A percentile compares a stretch with the other conserved stretches of the same genome.
These are phyloP conservation scores for Alcis repandata DNA, from an alignment of 2,888 invertebrate species.

Conservation along the genomic window DNA sequence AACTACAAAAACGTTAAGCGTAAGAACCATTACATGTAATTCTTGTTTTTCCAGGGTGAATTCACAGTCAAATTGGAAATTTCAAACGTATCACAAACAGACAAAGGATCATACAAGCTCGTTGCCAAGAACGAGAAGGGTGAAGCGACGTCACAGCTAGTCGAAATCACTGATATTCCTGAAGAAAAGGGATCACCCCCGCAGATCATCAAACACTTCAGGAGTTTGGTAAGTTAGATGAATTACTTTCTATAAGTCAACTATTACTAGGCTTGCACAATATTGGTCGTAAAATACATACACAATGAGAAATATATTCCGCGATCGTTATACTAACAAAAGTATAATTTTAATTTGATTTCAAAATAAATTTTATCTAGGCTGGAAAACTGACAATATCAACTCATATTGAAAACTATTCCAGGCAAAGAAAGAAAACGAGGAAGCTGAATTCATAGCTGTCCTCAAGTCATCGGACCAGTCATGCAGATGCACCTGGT, in stretches of 20 bases:
- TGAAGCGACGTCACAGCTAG: conserved; percentile 95
- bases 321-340: too few species aligned
- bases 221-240: conserved; percentile 88
- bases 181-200: conserved; percentile 93
- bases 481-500: conserved; percentile 94
- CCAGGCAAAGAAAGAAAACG: conserved; percentile 84
- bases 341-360: too few species aligned
- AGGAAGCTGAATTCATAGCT: conserved; percentile 92
- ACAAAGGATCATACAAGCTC: conserved; percentile 96
- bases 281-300: too few species aligned
- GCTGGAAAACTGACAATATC: too few species aligned
- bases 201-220: conserved; percentile 91
- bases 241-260: too few species aligned
- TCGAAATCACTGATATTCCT: conserved; percentile 94
- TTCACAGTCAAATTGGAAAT: conserved; percentile 96
- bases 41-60: conserved; percentile 88
- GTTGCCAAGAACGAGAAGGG: conserved; percentile 97
- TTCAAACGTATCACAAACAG: conserved; percentile 91
- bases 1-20: not conserved
- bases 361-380: too few species aligned
- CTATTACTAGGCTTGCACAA: too few species aligned
- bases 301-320: too few species aligned
- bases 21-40: not conserved
- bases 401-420: conserved; percentile 22
- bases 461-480: conserved; percentile 92